These are phyloP conservation scores for Drosophila dives DNA, from an alignment of 2,888 invertebrate species.

Conservation along the genomic window DNA sequence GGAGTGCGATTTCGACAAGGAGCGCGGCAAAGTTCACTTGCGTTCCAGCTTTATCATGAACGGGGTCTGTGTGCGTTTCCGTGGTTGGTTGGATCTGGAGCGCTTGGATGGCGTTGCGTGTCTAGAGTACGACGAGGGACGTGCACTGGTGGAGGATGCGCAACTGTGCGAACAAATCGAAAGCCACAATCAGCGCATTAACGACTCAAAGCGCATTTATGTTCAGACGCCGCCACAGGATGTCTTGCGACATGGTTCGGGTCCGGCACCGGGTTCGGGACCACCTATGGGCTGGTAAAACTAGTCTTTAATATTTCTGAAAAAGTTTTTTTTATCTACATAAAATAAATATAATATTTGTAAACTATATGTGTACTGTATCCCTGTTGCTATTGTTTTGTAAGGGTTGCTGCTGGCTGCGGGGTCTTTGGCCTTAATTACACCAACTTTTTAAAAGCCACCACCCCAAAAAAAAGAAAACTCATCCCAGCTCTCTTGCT, in stretches of 20 bases:
- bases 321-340: neutral
- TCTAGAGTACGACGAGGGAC: conserved; percentile 95
- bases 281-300: conserved; percentile 63
- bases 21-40: conserved; percentile 96
- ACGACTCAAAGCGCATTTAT: conserved; percentile 61
- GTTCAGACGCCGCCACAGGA: conserved; percentile 62
- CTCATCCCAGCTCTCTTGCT: conserved; percentile 24
- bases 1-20: conserved; percentile 96
- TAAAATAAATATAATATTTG: neutral
- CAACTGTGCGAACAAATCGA: conserved; percentile 87
- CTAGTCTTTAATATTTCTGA: neutral
- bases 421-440: conserved; percentile 73
- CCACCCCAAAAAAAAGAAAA: conserved; percentile 44
- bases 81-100: conserved; percentile 96
- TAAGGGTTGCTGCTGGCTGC: conserved; percentile 51
- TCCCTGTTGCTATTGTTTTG: conserved; percentile 46
- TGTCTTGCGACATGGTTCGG: conserved; percentile 31
- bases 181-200: conserved; percentile 58
- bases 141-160: conserved; percentile 94
- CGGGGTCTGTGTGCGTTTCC: conserved; percentile 97
- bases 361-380: conserved; percentile 16
- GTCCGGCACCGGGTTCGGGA: conserved; percentile 23
- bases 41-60: conserved; percentile 97
- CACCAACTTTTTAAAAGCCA: conserved; percentile 52
- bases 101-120: conserved; percentile 96